Base-by-base conservation (phyloP, 1,140 invertebrate genomes). In the Dreissena polymorpha region DNA sequence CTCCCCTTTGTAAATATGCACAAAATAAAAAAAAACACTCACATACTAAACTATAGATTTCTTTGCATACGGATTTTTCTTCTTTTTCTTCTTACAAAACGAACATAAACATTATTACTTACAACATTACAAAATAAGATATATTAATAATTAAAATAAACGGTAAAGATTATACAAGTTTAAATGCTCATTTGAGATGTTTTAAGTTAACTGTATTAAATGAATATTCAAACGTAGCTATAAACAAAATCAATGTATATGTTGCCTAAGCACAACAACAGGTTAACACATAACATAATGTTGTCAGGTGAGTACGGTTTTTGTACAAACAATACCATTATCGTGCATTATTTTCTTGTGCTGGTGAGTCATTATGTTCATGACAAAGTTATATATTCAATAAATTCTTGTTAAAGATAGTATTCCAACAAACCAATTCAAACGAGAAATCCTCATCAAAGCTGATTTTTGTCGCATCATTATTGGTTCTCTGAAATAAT, bases 1-100 rank as follows among this genome's bases (percentile, higher is more conserved):
- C 60, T 50, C 74, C 65, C 74, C 74, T 25, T 76, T 76, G 14
- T 76, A 76, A 53, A 76, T 49, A 55, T 75, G 29, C n/a, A n/a
- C n/a, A n/a, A n/a, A 60, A 27, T 57, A 27, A 60, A 74, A 2
- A n/a, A 72, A 16, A 3, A 25, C 5, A 29, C 16, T 0, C n/a
- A n/a, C n/a, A 49, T 49, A 72, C 3, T 51, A 53, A 1, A 23
- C 0, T 60, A 29, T 81, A 64, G 65, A 57, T 68, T 64, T 65
- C 23, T 81, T 64, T 39, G 39, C 39, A 39, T 39, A n/a, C n/a
- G 29, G 67, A 69, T 81, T 13, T 65, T 65, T 50, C 73, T n/a
- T n/a, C n/a, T n/a, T n/a, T n/a, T n/a, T n/a, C n/a, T 70, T 50
- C 23, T 63, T 10, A 51, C 55, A 64, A 81, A 72, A 16, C 49